phyloP scores from a whole-genome alignment of 2,797 vertebrate species.

The Syndactyla subalaris region DNA sequence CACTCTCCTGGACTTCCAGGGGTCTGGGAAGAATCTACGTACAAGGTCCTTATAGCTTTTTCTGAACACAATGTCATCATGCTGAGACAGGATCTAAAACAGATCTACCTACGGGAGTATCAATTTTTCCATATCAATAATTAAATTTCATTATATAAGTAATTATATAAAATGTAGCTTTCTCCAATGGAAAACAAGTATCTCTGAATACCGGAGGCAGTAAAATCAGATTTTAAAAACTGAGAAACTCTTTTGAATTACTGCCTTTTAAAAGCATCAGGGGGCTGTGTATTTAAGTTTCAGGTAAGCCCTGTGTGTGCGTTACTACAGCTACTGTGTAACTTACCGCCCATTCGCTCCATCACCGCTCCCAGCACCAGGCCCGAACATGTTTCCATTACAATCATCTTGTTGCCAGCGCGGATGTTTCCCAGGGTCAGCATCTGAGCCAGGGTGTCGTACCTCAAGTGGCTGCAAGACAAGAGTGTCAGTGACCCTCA shows the following conservation, averaged over 20 bases:
- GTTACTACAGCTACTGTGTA: fast-evolving
- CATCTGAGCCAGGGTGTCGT: conserved; percentile 95
- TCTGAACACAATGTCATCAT: neutral
- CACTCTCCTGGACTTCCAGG: neutral
- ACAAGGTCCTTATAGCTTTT: neutral
- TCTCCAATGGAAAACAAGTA: neutral
- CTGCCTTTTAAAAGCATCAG: neutral
- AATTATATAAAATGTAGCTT: neutral
- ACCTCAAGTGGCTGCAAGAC: conserved; percentile 87
- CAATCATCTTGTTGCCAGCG: conserved; percentile 92
- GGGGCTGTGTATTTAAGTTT: neutral
- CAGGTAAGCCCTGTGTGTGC: neutral
- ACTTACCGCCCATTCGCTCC: conserved; percentile 95
- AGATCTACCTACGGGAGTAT: neutral
- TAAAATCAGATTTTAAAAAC: neutral
- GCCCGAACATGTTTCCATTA: conserved; percentile 94
- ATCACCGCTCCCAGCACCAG: conserved; percentile 93
- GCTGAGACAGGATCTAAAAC: neutral
- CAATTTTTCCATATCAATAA: too few species aligned
- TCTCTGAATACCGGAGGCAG: neutral
- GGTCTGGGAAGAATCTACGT: neutral
- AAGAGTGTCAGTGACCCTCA: neutral
- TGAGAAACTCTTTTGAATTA: neutral
- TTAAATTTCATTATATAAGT: too few species aligned
- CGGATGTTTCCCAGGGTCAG: conserved; percentile 91